phyloP scores from a whole-genome alignment of 1,140 invertebrate genomes.

The Mycetomoellerius zeteki region DNA sequence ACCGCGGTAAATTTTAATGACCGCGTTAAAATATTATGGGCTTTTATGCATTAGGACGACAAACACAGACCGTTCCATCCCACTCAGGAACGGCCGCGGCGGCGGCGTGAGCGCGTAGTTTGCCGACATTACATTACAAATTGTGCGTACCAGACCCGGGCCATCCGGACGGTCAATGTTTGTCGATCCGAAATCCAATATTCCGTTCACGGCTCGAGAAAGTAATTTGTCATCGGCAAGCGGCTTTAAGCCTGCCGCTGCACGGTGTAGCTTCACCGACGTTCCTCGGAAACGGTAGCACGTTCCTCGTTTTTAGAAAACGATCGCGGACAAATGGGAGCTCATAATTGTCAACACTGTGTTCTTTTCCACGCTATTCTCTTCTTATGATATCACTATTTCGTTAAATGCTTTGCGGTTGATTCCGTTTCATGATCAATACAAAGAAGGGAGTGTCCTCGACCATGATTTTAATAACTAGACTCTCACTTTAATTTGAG shows the following conservation, averaged over 20 bases:
- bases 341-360: not conserved
- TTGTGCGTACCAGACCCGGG: slow-evolving; percentile 62
- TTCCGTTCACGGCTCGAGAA: slow-evolving; percentile 69
- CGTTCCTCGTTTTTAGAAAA: not conserved
- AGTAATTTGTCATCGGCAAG: slow-evolving; percentile 80
- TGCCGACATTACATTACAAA: slow-evolving; percentile 67
- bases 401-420: not conserved
- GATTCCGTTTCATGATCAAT: not conserved
- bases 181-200: slow-evolving; percentile 78
- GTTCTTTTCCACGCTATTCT: not conserved
- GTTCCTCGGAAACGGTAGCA: slow-evolving; percentile 27
- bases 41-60: slow-evolving; percentile 69
- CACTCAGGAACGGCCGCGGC: slow-evolving; percentile 28
- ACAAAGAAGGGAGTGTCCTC: not conserved
- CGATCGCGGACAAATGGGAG: not conserved
- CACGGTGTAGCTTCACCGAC: not conserved
- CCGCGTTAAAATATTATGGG: slow-evolving; percentile 71
- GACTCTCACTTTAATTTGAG: not conserved
- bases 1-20: slow-evolving; percentile 71
- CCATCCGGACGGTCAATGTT: slow-evolving; percentile 76
- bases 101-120: slow-evolving; percentile 51
- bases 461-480: not conserved
- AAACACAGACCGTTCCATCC: slow-evolving; percentile 66
- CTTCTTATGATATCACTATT: not conserved
- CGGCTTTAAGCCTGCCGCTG: slow-evolving; percentile 1